Percentiles rank a stretch among this genome's conserved stretches.
These are phyloP conservation scores for Scleropages formosus DNA, from an alignment of 2,797 vertebrate genomes.

Conservation along the genomic window DNA sequence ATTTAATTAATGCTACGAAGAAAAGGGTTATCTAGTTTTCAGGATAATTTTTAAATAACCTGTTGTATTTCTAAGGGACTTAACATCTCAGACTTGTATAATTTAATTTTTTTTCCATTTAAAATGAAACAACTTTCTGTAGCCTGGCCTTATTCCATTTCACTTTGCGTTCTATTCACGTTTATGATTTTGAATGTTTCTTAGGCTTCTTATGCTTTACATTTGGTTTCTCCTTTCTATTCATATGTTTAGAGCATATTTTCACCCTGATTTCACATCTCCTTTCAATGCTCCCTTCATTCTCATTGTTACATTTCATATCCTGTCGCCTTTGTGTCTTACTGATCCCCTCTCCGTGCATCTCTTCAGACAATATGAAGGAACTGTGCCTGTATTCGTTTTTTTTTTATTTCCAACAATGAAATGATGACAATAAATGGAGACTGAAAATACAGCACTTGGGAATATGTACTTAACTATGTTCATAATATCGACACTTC, in stretches of 20 bases:
- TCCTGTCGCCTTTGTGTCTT: slow-evolving; percentile 13
- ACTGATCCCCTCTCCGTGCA: not conserved
- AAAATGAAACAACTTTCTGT: not conserved
- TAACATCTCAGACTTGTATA: not conserved
- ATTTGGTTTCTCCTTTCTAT: not conserved
- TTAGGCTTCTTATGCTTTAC: not conserved
- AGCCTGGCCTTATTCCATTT: not conserved
- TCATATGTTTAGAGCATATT: not conserved
- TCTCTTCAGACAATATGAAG: not conserved
- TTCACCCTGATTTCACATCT: not conserved
- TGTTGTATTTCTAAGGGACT: not conserved
- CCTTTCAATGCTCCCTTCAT: not conserved
- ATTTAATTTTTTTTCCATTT: not conserved
- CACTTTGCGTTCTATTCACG: not conserved
- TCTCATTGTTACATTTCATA: not conserved
- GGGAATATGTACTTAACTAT: slow-evolving; percentile 26
- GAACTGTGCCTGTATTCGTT: slow-evolving; percentile 22
- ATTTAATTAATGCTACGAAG: too few relatives aligned
- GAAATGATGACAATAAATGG: slow-evolving; percentile 13
- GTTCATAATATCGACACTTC: slow-evolving; percentile 20
- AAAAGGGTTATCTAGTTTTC: not conserved
- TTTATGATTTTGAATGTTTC: not conserved
- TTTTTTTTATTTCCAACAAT: slow-evolving; percentile 17
- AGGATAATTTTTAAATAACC: not conserved
- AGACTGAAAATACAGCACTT: slow-evolving; percentile 18